Percentiles rank a stretch among this genome's conserved stretches.
Conservation (phyloP, 92 coral and sea anemone genomes). For the Phymanthus crucifer region DNA sequence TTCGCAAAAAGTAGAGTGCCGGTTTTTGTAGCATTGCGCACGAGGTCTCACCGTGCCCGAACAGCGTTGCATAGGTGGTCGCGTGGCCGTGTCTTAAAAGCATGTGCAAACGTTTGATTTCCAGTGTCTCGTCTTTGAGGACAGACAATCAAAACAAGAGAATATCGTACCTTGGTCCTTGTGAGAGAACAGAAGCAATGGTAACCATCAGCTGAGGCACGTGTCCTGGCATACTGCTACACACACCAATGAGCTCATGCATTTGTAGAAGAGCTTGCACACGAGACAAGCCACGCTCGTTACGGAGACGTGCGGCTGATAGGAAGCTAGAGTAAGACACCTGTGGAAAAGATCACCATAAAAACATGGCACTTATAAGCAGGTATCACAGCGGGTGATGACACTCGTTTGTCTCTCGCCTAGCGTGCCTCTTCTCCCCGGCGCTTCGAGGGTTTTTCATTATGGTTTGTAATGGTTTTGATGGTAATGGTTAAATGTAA, state of each 20-base stretch:
- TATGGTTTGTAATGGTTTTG: no score
- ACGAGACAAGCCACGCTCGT: slow-evolving; percentile 89
- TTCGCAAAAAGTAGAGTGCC: no score
- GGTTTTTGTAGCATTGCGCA: no score
- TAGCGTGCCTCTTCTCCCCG: no score
- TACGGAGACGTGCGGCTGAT: slow-evolving; percentile 86
- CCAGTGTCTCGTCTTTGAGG: no score
- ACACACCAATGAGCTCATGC: slow-evolving; percentile 71
- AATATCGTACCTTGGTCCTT: slow-evolving; percentile 76
- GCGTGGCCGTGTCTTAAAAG: background rate
- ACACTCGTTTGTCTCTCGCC: no score
- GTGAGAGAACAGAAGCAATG: slow-evolving; percentile 83
- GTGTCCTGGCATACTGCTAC: slow-evolving; percentile 57
- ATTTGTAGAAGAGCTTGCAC: slow-evolving; percentile 79
- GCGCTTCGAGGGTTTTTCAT: no score
- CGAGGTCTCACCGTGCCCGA: no score
- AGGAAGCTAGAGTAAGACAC: slow-evolving; percentile 85
- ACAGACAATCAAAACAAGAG: background rate
- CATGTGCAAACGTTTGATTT: no score
- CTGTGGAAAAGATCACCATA: slow-evolving; percentile 26
- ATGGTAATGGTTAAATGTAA: no score
- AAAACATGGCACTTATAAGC: background rate
- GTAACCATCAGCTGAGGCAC: slow-evolving; percentile 71
- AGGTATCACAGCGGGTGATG: no score
- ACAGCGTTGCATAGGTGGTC: no score